phyloP scores from a whole-genome alignment of 2,797 vertebrate species.

The Ceryle rudis region DNA sequence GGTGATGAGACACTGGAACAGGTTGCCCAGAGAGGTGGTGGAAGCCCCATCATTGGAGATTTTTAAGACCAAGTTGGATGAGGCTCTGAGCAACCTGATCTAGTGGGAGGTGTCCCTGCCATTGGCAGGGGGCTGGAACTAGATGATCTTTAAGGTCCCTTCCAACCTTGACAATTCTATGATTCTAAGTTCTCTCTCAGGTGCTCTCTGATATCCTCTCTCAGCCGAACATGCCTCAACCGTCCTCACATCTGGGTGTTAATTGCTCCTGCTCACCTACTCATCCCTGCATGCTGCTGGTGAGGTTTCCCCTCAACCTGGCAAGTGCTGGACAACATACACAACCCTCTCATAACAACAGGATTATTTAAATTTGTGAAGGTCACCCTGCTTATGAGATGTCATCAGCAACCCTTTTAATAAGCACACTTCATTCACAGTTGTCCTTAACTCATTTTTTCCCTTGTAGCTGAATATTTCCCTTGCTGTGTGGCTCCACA shows the following conservation, averaged over 20 bases:
- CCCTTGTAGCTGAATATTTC: not conserved
- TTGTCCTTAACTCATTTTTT: not conserved
- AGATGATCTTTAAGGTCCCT: no score
- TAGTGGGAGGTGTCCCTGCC: no score
- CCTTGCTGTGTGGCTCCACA: not conserved
- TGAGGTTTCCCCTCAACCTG: not conserved
- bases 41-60: no score
- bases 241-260: not conserved
- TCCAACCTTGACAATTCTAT: no score
- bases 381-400: not conserved
- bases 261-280: not conserved
- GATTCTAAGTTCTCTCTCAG: not conserved
- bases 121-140: no score
- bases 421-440: not conserved
- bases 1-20: no score
- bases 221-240: not conserved
- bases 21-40: no score
- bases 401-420: not conserved
- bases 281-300: not conserved
- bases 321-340: fast-evolving
- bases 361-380: not conserved
- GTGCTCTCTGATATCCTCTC: not conserved
- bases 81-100: no score
- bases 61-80: no score
- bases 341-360: not conserved